Evolutionary conservation across 64 coral and sea anemone species (phyloP), one percentile per base, ranked within the genome.

Genomic region (Exaiptasia diaphana): DNA sequence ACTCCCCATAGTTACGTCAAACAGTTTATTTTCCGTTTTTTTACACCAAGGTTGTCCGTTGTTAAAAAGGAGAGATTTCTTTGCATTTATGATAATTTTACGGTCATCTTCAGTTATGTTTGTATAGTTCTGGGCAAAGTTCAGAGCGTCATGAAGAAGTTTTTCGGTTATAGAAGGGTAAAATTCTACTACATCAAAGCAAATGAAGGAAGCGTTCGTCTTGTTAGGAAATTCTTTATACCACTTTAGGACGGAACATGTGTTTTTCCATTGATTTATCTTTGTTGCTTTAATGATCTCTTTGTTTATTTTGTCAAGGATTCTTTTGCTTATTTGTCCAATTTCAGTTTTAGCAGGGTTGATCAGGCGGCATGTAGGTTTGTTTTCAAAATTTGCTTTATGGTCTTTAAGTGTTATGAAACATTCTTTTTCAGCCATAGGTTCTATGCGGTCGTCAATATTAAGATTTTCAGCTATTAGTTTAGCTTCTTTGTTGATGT

Each of bases 231-330:
- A 38, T 13, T 27, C 7, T 30, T 43, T 79, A 5, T 41, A 79
- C 52, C 74, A 77, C 24, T 77, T 27, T 20, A 80, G 29, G 1
- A 56, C 48, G 32, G 74, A 77, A 25, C 45, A 1, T 9, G 74
- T 76, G 41, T 76, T 76, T 55, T 79, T 79, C 76, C 76, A 62
- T 79, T 63, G 56, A 32, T 59, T 78, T 26, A 76, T 20, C n/a
- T 52, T 76, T 5, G 46, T 79, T 28, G 14, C 28, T 0, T 11
- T 64, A 2, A 40, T 2, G n/a, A 80, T 18, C 0, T 45, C 21
- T 6, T 64, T 64, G 77, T 80, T 80, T 35, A 64, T 80, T 1
- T 43, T 22, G 21, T 80, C 77, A 23, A 80, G 55, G 17, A 80
- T 80, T 64, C 43, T 31, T 64, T 80, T 80, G 41, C 57, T 80